A percentile compares a stretch with the other conserved stretches of the same genome.
These are phyloP conservation scores for Platorchestia sp. DNA, from an alignment of 1,140 invertebrate species.

Conservation along the genomic window DNA sequence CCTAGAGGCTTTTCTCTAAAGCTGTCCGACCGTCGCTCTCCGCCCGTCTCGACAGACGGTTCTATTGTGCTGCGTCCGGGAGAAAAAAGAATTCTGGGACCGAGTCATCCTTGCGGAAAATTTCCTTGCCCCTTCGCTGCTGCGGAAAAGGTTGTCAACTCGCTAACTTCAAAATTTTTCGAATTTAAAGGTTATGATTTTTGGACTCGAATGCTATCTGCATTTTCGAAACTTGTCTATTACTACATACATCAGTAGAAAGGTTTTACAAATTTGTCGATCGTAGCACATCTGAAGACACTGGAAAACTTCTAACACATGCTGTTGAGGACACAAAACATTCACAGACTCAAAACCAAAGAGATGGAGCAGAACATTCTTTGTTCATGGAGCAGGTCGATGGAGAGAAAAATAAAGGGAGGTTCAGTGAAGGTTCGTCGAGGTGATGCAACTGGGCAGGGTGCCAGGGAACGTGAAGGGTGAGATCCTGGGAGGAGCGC, in stretches of 20 bases:
- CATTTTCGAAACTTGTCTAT: background rate
- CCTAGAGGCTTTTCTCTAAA: slow-evolving; percentile 36
- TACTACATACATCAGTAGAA: background rate
- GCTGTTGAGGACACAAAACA: background rate
- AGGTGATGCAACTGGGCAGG: background rate
- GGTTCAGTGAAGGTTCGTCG: background rate
- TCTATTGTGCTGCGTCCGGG: slow-evolving; percentile 9
- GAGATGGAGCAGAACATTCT: background rate
- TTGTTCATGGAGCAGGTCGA: background rate
- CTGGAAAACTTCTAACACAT: background rate
- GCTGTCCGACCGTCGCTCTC: slow-evolving; percentile 27
- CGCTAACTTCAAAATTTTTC: background rate
- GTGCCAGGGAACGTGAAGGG: background rate
- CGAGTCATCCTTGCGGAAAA: slow-evolving; percentile 28
- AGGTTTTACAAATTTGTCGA: background rate
- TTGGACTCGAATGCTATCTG: background rate
- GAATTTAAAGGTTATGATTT: background rate
- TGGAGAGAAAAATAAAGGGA: background rate
- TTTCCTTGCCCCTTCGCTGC: background rate
- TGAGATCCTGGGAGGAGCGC: background rate
- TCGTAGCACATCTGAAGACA: background rate
- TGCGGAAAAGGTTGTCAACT: background rate
- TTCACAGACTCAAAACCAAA: background rate
- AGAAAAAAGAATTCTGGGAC: slow-evolving; percentile 15
- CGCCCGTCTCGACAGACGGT: background rate